Conservation (phyloP, 2,113 vertebrate genomes). For the Petrocephalus zakoni region DNA sequence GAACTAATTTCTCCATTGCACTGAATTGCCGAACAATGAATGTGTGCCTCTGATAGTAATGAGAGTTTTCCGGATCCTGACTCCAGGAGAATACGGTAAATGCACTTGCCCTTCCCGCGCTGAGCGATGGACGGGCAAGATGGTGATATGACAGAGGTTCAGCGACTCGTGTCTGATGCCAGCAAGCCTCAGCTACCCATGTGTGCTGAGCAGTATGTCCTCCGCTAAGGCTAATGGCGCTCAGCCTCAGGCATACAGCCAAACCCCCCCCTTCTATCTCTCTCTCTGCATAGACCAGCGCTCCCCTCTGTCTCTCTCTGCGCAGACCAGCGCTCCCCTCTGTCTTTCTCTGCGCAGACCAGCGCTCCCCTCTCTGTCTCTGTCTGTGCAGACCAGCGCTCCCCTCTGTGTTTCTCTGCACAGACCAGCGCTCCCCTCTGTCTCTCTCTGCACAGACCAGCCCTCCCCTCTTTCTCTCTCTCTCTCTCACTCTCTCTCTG, state of each 20-base stretch:
- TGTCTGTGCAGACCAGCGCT: too few relatives aligned
- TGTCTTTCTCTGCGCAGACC: too few relatives aligned
- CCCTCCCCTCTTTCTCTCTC: too few relatives aligned
- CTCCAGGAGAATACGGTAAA: neutral
- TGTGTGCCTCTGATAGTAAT: neutral
- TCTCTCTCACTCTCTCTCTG: too few relatives aligned
- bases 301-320: too few relatives aligned
- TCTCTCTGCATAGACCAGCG: too few relatives aligned
- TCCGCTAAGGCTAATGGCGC: neutral
- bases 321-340: too few relatives aligned
- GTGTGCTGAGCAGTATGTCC: neutral
- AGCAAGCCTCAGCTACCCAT: neutral
- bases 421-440: too few relatives aligned
- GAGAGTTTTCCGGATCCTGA: neutral
- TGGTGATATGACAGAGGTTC: neutral
- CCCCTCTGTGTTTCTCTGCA: too few relatives aligned
- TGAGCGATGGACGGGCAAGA: neutral
- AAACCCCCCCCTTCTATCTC: neutral
- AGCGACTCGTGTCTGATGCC: neutral
- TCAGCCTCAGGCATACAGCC: neutral
- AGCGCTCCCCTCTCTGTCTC: too few relatives aligned
- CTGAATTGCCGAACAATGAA: neutral
- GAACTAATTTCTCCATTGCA: neutral
- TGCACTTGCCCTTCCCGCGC: neutral
- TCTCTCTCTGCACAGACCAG: too few relatives aligned